Conservation (phyloP, 2,888 invertebrate genomes). For the Aphrophora alni region DNA sequence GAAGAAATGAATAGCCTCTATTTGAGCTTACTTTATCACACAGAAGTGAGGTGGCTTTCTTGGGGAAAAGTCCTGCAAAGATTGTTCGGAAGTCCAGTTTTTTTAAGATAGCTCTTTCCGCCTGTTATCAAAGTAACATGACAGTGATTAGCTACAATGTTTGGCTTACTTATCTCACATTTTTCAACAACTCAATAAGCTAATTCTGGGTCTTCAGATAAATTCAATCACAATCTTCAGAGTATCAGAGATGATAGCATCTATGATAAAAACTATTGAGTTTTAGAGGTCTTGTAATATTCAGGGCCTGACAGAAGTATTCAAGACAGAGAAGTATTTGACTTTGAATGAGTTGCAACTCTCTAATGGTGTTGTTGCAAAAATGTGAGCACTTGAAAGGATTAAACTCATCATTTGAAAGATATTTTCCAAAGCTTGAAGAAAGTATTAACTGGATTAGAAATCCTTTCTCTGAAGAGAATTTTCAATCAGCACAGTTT, state of each 20-base stretch:
- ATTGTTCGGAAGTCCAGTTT: no score
- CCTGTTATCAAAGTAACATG: background rate
- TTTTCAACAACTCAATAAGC: background rate
- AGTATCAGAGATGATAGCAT: background rate
- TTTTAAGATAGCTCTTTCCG: background rate
- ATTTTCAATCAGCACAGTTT: background rate
- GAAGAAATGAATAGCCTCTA: no score
- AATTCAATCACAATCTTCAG: background rate
- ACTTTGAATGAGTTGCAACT: background rate
- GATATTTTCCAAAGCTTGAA: background rate
- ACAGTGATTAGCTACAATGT: background rate
- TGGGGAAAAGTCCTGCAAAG: background rate
- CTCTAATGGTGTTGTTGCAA: background rate
- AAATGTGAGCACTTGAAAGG: background rate
- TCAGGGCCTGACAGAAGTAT: background rate
- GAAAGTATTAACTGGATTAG: background rate
- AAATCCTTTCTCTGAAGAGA: background rate
- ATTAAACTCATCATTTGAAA: background rate
- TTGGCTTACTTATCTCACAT: background rate
- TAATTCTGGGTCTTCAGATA: background rate
- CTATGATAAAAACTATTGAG: background rate
- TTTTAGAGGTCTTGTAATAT: background rate
- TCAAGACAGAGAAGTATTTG: no score
- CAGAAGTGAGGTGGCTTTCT: no score
- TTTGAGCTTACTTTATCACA: no score